Evolutionary conservation across 1,140 invertebrate species (phyloP).

Genomic region (Drosophila varians): DNA sequence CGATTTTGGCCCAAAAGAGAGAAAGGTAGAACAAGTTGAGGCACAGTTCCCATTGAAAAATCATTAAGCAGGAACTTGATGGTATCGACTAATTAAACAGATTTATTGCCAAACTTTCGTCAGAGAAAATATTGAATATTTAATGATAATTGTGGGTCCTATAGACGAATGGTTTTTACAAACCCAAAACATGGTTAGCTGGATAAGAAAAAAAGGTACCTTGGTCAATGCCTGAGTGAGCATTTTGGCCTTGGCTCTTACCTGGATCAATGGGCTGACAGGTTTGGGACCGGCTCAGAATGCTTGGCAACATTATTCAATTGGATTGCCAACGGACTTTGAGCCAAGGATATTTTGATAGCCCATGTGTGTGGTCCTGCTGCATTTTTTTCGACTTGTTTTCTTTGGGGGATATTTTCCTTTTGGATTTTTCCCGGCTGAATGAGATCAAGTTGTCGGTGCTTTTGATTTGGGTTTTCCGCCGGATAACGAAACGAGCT

Average conservation of each 20-base stretch:
- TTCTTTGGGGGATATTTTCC: slow-evolving; percentile 26
- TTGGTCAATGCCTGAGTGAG: slow-evolving; percentile 2
- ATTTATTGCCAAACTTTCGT: slow-evolving; percentile 64
- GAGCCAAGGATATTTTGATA: slow-evolving; percentile 44
- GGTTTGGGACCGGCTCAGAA: slow-evolving; percentile 41
- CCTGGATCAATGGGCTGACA: slow-evolving; percentile 66
- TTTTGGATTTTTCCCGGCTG: slow-evolving; percentile 28
- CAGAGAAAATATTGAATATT: slow-evolving; percentile 47
- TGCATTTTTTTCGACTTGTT: slow-evolving; percentile 9
- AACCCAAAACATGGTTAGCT: background rate
- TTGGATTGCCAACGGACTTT: slow-evolving; percentile 67
- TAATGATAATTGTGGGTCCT: slow-evolving; percentile 18
- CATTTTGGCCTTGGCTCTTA: slow-evolving; percentile 15
- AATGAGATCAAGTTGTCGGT: slow-evolving; percentile 65
- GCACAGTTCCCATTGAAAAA: slow-evolving; percentile 40
- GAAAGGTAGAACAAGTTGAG: slow-evolving; percentile 8
- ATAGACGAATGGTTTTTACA: background rate
- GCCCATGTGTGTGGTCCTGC: slow-evolving; percentile 44
- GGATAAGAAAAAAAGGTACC: background rate
- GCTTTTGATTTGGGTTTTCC: slow-evolving; percentile 53
- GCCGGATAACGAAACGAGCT: slow-evolving; percentile 40
- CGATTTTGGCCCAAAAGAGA: slow-evolving; percentile 2
- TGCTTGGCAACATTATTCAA: slow-evolving; percentile 74
- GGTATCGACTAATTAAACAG: slow-evolving; percentile 52
- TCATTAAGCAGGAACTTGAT: slow-evolving; percentile 36